A percentile compares a stretch with the other conserved stretches of the same genome.
phyloP scores from a whole-genome alignment of 2,113 vertebrate species.

The Glaucidium brasilianum region DNA sequence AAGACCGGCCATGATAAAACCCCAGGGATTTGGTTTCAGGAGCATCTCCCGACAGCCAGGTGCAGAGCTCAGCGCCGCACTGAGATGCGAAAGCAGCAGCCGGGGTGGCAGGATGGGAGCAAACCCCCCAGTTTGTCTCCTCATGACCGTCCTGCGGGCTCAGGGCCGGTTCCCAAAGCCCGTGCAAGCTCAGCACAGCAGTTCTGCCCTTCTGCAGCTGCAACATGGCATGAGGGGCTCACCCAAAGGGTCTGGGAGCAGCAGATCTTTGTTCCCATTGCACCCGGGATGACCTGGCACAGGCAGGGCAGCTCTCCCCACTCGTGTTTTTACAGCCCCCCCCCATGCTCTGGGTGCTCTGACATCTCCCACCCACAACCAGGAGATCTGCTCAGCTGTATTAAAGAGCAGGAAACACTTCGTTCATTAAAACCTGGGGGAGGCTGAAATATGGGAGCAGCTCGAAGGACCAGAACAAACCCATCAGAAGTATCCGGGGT shows the following conservation, averaged over 20 bases:
- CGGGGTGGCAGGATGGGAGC: accelerated
- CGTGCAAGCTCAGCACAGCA: neutral
- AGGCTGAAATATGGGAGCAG: neutral
- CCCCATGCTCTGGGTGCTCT: neutral
- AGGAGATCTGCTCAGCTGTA: neutral
- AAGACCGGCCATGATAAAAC: too few species aligned
- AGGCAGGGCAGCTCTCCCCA: neutral
- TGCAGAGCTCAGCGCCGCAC: neutral
- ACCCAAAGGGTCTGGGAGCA: accelerated
- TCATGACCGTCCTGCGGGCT: accelerated
- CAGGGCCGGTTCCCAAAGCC: neutral
- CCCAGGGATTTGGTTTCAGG: neutral
- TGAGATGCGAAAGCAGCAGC: accelerated
- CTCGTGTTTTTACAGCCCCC: neutral
- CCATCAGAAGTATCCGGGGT: neutral
- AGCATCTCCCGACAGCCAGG: neutral
- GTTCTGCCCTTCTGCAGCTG: neutral
- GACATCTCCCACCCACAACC: neutral
- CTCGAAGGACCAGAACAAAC: neutral
- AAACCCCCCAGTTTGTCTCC: neutral
- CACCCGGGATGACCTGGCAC: neutral
- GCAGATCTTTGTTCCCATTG: neutral
- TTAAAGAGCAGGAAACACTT: neutral
- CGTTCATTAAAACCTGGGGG: neutral
- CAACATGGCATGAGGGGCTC: neutral